Evolutionary conservation across 2,797 vertebrate genomes (phyloP).

Genomic region (Potorous gilbertii): DNA sequence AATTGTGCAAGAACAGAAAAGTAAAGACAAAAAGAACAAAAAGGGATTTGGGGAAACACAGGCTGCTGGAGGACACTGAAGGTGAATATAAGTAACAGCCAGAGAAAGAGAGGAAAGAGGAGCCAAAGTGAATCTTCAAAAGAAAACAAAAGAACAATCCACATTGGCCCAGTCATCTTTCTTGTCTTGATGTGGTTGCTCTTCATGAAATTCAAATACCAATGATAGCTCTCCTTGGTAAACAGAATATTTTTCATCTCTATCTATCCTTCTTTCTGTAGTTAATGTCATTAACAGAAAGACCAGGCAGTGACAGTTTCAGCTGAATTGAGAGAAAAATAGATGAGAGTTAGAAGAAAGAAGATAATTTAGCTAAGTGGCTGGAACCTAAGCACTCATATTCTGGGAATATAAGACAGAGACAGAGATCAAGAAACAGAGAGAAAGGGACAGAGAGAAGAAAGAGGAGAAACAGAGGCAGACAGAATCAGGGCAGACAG

Average conservation of each 20-base stretch:
- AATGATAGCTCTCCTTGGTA: background rate
- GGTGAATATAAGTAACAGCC: background rate
- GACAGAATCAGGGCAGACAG: too few relatives aligned
- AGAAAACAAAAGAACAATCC: background rate
- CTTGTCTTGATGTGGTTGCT: background rate
- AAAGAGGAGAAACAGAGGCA: too few relatives aligned
- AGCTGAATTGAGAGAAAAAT: background rate
- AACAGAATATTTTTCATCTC: background rate
- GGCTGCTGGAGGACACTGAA: background rate
- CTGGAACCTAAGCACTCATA: background rate
- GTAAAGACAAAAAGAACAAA: background rate
- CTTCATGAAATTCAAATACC: background rate
- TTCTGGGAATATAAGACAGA: background rate
- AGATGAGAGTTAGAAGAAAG: background rate
- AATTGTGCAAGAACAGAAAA: background rate
- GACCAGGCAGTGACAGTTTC: background rate
- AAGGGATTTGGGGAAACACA: background rate
- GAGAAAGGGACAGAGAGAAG: background rate
- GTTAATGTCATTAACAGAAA: background rate
- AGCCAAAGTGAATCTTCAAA: background rate
- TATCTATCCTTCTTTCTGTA: background rate
- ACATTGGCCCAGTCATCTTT: background rate
- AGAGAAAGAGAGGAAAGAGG: slow-evolving; percentile 4
- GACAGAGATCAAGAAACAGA: background rate
- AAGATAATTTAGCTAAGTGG: background rate